Evolutionary conservation across 2,888 invertebrate species (phyloP).

Genomic region (Euplexia lucipara): DNA sequence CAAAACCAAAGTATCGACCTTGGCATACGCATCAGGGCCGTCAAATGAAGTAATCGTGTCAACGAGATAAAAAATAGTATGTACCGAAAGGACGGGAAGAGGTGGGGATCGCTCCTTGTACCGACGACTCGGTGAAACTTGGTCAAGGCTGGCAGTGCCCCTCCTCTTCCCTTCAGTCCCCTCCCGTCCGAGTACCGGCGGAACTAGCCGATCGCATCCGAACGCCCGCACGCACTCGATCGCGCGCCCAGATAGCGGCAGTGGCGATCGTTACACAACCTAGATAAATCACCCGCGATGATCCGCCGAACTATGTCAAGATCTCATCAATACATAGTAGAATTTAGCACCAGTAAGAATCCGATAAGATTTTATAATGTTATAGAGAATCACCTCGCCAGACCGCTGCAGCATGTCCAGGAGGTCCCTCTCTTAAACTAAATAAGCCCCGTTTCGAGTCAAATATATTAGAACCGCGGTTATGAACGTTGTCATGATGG

Average conservation of each 20-base stretch:
- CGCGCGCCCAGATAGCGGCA: constrained; percentile 82
- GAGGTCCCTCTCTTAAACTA: constrained; percentile 6
- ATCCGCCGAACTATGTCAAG: constrained; percentile 88
- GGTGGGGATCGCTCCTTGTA: constrained; percentile 90
- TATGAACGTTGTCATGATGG: constrained; percentile 69
- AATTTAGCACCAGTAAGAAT: constrained; percentile 59
- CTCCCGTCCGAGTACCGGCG: constrained; percentile 75
- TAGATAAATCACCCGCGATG: constrained; percentile 85
- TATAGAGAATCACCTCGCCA: constrained; percentile 5
- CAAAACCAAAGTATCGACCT: constrained; percentile 74
- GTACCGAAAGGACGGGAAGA: constrained; percentile 88
- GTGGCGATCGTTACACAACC: constrained; percentile 85
- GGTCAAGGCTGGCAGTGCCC: constrained; percentile 88
- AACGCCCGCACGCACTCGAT: constrained; percentile 82
- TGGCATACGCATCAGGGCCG: constrained; percentile 78
- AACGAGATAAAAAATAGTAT: constrained; percentile 81
- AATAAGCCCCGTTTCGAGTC: constrained; percentile 4
- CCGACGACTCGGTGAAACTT: constrained; percentile 90
- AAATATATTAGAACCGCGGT: constrained; percentile 27
- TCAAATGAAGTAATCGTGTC: constrained; percentile 86
- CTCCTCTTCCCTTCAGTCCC: constrained; percentile 72
- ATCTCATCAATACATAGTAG: constrained; percentile 74
- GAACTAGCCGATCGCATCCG: constrained; percentile 80
- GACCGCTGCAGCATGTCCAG: constrained; percentile 3
- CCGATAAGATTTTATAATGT: constrained; percentile 50